Evolutionary conservation across 2,888 invertebrate species (phyloP).

Genomic region (Conchocele bisecta): DNA sequence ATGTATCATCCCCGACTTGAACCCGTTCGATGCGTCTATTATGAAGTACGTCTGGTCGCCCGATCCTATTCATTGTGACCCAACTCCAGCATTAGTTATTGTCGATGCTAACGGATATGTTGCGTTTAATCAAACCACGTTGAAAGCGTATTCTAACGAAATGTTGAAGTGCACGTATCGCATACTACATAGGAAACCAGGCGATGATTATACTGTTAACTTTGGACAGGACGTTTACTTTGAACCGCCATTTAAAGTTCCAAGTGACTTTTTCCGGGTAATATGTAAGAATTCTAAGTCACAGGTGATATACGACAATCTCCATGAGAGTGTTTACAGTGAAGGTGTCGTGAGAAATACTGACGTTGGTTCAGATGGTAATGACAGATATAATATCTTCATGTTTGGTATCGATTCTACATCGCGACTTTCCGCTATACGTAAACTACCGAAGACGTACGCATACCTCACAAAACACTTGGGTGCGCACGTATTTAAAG

Average conservation of each 20-base stretch:
- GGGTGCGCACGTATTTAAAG: constrained; percentile 58
- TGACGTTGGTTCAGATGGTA: constrained; percentile 12
- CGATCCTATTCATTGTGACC: constrained; percentile 55
- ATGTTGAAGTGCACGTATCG: constrained; percentile 46
- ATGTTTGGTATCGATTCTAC: constrained; percentile 66
- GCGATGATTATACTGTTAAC: constrained; percentile 54
- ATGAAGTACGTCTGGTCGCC: constrained; percentile 63
- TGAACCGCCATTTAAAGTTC: constrained; percentile 38
- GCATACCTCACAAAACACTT: constrained; percentile 59
- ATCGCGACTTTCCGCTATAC: constrained; percentile 61
- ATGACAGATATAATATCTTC: constrained; percentile 51
- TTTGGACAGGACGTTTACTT: constrained; percentile 47
- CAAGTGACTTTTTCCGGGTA: constrained; percentile 58
- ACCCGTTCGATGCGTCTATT: constrained; percentile 61
- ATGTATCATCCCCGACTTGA: constrained; percentile 59
- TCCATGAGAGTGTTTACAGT: constrained; percentile 54
- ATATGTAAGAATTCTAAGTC: constrained; percentile 39
- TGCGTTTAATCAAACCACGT: constrained; percentile 45
- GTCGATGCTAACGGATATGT: constrained; percentile 51
- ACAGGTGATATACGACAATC: constrained; percentile 44
- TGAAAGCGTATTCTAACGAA: constrained; percentile 6
- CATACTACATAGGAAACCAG: constrained; percentile 32
- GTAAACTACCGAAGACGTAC: constrained; percentile 65
- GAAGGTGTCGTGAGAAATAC: background rate
- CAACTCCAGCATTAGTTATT: constrained; percentile 45